Base-by-base conservation (phyloP, 2,797 vertebrate species). In the Amphiprion clarkii region DNA sequence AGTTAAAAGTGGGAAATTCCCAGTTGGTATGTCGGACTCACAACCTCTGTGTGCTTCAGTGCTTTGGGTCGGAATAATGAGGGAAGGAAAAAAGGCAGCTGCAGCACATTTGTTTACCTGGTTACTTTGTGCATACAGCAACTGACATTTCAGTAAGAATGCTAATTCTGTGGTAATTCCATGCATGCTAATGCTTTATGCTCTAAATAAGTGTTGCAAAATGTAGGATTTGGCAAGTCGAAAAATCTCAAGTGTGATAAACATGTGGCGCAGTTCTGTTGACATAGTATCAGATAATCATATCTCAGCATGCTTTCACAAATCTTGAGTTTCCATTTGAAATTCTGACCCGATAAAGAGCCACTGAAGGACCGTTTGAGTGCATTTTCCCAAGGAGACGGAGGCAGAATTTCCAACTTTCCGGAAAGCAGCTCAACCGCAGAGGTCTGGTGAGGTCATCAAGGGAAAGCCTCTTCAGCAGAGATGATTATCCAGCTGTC, bases 401-500 rank as follows among this genome's bases (percentile, higher is more conserved):
- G 36, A 48, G 2, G 36, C 33, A 4, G 16, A 44, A 57, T 64
- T 64, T 54, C 39, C 12, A 6, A 67, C 27, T 67, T 62, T 51
- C 36, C 33, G 46, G 44, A 63, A 36, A 21, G 64, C 49, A 23
- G 31, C 44, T 64, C 61, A 58, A 2, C 6, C 4, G 39, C 9
- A 12, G 25, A 66, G 71, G 58, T 62, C 54, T 48, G 67, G 23
- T 72, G 70, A 85, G 74, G 72, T 87, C 81, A 80, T 79, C 13
- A 48, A 62, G 58, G 46, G 71, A 75, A 67, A 78, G 70, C 14
- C 29, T 48, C 49, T 80, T 80, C 51, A 67, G 57, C 44, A 27
- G 11, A 78, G 64, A 67, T 87, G 89, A 91, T 85, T 83, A 85
- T 78, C 66, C 88, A 82, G 89, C 79, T 88, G 84, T 79, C 69